Conservation (phyloP, 2,797 vertebrate species). For the Erpetoichthys calabaricus region DNA sequence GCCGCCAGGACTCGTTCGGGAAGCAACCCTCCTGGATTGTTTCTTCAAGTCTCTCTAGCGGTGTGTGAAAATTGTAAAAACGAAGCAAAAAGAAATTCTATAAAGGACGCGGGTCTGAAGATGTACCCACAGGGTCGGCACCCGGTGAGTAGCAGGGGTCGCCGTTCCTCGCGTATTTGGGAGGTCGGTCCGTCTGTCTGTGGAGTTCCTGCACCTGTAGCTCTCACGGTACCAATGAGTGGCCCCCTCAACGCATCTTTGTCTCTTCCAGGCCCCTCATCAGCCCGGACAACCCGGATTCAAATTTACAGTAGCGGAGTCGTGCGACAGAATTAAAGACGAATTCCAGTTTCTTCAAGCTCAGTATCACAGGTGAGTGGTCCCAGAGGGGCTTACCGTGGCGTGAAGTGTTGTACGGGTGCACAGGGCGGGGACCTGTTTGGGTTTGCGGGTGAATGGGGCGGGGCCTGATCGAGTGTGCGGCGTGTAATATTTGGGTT, state of each 20-base stretch:
- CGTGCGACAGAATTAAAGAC: constrained; percentile 88
- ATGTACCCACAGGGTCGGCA: constrained; percentile 94
- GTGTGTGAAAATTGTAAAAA: no score
- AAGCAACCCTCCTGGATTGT: no score
- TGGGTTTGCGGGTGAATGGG: no score
- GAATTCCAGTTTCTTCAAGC: constrained; percentile 94
- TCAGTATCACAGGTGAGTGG: constrained; percentile 83
- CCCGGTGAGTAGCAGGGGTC: constrained; percentile 64
- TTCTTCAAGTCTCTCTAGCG: no score
- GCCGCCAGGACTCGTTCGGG: no score
- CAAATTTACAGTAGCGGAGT: constrained; percentile 91
- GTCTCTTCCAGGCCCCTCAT: constrained; percentile 70
- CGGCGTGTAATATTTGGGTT: no score
- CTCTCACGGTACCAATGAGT: constrained; percentile 29
- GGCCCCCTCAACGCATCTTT: constrained; percentile 3
- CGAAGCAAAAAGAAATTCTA: no score
- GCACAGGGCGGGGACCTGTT: no score
- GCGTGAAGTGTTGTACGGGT: no score
- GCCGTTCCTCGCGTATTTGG: constrained; percentile 22
- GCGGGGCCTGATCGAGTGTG: no score
- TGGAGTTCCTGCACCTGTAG: constrained; percentile 33
- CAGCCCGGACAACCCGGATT: constrained; percentile 88
- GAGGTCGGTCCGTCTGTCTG: constrained; percentile 26
- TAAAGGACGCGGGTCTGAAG: constrained; percentile 36
- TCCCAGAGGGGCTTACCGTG: not conserved